Conservation (phyloP, 2,888 invertebrate species). For the Leptinotarsa peninsularis region DNA sequence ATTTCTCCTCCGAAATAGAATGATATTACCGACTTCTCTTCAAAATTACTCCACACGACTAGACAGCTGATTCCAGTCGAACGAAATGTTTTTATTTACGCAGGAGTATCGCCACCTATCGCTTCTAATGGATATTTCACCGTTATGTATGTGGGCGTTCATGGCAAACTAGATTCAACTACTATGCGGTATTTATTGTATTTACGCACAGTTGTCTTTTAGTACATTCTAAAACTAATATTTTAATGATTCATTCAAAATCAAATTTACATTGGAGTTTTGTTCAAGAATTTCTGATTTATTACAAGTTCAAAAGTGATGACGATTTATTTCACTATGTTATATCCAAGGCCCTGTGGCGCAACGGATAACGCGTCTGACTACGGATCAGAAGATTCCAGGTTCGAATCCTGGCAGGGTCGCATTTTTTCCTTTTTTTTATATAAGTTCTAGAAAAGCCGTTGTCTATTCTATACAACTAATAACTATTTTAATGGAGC, state of each 20-base stretch:
- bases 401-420: slow-evolving; percentile 71
- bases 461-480: not conserved
- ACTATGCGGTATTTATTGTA: too few species aligned
- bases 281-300: too few species aligned
- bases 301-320: too few species aligned
- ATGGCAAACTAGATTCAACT: not conserved
- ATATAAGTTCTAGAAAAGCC: not conserved
- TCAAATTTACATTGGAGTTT: too few species aligned
- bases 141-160: not conserved
- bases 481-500: not conserved
- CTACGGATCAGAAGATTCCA: slow-evolving; percentile 71
- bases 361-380: slow-evolving; percentile 72
- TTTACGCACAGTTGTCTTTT: too few species aligned
- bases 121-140: not conserved
- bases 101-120: slow-evolving; percentile 33
- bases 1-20: slow-evolving; percentile 28
- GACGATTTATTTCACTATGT: accelerated
- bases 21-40: not conserved
- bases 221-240: too few species aligned
- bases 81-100: slow-evolving; percentile 38
- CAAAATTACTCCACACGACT: not conserved
- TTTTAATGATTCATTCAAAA: too few species aligned
- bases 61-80: slow-evolving; percentile 38
- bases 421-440: slow-evolving; percentile 54
- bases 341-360: slow-evolving; percentile 66